A percentile compares a stretch with the other conserved stretches of the same genome.
Conservation (phyloP, 30 jellyfish, hydroid and myxozoan species). For the Phacellophora camtschatica region DNA sequence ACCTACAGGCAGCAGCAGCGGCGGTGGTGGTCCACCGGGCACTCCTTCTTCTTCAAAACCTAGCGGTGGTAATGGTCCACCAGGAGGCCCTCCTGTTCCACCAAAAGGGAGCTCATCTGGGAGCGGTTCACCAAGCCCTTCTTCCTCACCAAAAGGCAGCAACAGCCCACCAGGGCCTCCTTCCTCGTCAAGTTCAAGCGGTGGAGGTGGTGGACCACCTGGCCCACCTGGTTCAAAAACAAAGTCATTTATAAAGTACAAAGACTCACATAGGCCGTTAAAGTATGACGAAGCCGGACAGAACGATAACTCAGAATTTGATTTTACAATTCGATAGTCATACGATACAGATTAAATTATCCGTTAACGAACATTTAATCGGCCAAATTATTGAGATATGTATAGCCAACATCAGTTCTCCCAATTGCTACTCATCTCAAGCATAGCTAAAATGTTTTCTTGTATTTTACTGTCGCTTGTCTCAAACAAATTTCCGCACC, state of each 20-base stretch:
- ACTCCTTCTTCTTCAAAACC: background rate
- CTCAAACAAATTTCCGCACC: too few species aligned
- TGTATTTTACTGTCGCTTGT: too few species aligned
- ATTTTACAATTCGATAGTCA: slow-evolving; percentile 6
- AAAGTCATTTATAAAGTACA: background rate
- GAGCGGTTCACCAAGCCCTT: slow-evolving; percentile 29
- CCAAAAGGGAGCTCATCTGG: background rate
- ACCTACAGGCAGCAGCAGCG: background rate
- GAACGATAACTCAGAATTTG: slow-evolving; percentile 25
- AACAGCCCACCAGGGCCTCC: slow-evolving; percentile 28
- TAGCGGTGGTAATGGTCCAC: slow-evolving; percentile 4
- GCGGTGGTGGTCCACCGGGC: background rate
- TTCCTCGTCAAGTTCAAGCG: slow-evolving; percentile 1
- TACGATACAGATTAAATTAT: background rate
- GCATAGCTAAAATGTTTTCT: too few species aligned
- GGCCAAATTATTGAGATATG: background rate
- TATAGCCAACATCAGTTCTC: too few species aligned
- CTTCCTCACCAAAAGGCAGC: slow-evolving; percentile 9
- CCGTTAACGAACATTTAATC: background rate
- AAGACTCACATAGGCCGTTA: background rate
- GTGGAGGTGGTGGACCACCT: slow-evolving; percentile 41
- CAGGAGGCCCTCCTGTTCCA: slow-evolving; percentile 36
- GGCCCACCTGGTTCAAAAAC: slow-evolving; percentile 55
- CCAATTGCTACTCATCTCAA: too few species aligned
- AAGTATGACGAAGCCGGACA: background rate